Base-by-base conservation (phyloP, 2,888 invertebrate species). In the Pomacea canaliculata region DNA sequence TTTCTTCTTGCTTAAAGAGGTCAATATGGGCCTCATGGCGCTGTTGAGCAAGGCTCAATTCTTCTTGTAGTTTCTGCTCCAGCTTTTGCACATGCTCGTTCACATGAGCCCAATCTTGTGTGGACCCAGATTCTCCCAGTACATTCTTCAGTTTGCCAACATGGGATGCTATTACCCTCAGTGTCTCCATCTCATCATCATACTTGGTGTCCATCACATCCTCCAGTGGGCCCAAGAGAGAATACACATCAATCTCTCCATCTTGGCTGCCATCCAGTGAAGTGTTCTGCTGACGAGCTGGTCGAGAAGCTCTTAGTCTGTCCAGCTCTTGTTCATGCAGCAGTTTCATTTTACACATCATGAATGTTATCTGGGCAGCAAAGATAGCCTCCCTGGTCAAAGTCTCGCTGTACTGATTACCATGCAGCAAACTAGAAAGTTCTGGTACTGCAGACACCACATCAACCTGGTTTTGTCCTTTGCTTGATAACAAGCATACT, bases 321-420 rank as follows among this genome's bases (percentile, higher is more conserved):
- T 82, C 80, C 51, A 88, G 78, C 74, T 87, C 85, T 51, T 84
- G 76, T 49, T 85, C 84, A 74, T 87, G 85, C 51, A 85, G 80
- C 68, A 88, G 75, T 75, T 85, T 85, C 71, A 85, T 79, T 78
- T 87, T 87, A 74, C 84, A 85, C 73, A 85, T 83, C 66, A 84
- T 85, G 73, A 89, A 88, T 5, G 86, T 85, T 75, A 92, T 84
- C 56, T 91, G 94, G 1, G 96, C 95, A 78, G 94, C 93, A 63
- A 94, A 93, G 94, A 94, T 95, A 9, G 95, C 95, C 85, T 94
- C 94, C 56, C 95, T 93, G 37, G 95, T 94, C 60, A 94, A 93
- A 75, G 93, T 93, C 83, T 94, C 94, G 19, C 51, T 62, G 69
- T 69, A 74, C 8, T 19, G 27, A 19, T 68, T 49, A 23, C 19